Conservation (phyloP, 2,797 vertebrate genomes). For the Etheostoma nigrum region DNA sequence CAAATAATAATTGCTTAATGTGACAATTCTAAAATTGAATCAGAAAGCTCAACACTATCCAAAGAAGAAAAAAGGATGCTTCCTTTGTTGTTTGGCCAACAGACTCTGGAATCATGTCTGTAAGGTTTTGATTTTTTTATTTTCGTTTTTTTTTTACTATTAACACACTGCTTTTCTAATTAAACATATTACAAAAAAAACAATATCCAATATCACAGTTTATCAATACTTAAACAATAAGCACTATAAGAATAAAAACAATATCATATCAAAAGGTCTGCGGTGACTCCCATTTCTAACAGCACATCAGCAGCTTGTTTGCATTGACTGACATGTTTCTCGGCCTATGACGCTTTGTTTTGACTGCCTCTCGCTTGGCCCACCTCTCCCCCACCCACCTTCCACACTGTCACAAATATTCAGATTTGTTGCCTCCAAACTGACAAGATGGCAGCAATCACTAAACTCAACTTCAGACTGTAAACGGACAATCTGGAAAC, state of each 20-base stretch:
- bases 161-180: neutral
- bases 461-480: neutral
- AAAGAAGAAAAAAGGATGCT: neutral
- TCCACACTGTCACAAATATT: conserved; percentile 12
- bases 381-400: neutral
- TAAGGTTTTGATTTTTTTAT: neutral
- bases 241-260: neutral
- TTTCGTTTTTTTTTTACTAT: neutral
- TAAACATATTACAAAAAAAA: neutral
- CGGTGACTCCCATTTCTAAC: neutral
- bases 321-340: conserved; percentile 21
- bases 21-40: neutral
- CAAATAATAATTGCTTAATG: neutral
- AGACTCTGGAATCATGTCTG: neutral
- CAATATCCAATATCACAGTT: neutral
- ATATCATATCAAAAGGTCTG: neutral
- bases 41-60: neutral
- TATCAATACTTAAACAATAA: neutral
- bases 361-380: conserved; percentile 5
- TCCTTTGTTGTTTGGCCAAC: neutral
- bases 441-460: conserved; percentile 10
- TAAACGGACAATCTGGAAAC: neutral
- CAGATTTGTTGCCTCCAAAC: conserved; percentile 6
- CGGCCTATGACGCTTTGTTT: conserved; percentile 3
- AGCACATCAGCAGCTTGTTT: neutral